Percentiles rank a stretch among this genome's conserved stretches.
Conservation (phyloP, 2,113 vertebrate genomes). For the Pelusios castaneus region DNA sequence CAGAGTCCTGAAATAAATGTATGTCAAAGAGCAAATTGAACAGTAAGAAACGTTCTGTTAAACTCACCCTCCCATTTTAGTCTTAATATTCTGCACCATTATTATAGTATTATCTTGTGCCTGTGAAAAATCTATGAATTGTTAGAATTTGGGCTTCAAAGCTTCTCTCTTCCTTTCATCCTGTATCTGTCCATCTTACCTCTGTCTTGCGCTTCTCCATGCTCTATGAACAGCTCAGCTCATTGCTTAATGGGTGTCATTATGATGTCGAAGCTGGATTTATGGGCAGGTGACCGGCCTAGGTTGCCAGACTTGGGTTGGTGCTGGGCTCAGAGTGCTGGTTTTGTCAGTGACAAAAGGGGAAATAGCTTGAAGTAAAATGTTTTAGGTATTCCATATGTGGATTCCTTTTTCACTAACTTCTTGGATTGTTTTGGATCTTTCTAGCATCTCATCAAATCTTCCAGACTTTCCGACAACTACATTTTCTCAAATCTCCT, state of each 20-base stretch:
- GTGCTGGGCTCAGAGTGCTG: too few relatives aligned
- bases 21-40: neutral
- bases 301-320: neutral
- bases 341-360: too few relatives aligned
- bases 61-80: neutral
- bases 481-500: too few relatives aligned
- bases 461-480: too few relatives aligned
- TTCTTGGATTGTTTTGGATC: too few relatives aligned
- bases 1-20: neutral
- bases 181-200: neutral
- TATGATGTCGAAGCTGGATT: neutral
- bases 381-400: too few relatives aligned
- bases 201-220: neutral
- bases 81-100: neutral
- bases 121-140: neutral
- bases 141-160: neutral
- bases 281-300: neutral
- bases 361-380: too few relatives aligned
- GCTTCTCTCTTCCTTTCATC: neutral
- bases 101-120: neutral
- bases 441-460: too few relatives aligned
- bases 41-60: neutral
- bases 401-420: too few relatives aligned
- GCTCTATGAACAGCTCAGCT: neutral
- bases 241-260: neutral